A percentile compares a stretch with the other conserved stretches of the same genome.
Evolutionary conservation across 2,113 vertebrate genomes (phyloP).

Genomic region (Triplophysa tibetana): DNA sequence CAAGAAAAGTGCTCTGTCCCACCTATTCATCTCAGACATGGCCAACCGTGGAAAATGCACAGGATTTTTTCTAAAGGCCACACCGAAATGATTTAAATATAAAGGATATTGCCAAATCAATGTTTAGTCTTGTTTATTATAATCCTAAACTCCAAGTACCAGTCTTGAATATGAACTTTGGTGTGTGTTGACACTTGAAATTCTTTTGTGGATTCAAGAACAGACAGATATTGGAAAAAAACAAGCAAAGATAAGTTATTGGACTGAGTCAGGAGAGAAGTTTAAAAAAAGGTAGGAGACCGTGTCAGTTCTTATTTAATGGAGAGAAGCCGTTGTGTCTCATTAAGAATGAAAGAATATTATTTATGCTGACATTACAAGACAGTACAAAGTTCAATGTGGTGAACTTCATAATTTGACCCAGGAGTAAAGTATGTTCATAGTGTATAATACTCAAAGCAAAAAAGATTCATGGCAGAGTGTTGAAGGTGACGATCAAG

Average conservation of each 20-base stretch:
- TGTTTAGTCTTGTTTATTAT: conserved; percentile 11
- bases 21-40: conserved; percentile 2
- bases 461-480: background rate
- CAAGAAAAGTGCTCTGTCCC: background rate
- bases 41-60: background rate
- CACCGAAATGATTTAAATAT: conserved; percentile 25
- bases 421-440: background rate
- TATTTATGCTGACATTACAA: conserved; percentile 12
- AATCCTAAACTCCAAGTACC: conserved; percentile 1
- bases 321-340: conserved; percentile 32
- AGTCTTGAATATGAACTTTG: conserved; percentile 6
- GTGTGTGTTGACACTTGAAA: conserved; percentile 5
- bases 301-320: conserved; percentile 28
- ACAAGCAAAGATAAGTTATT: background rate
- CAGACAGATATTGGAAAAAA: conserved; percentile 5
- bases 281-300: conserved; percentile 5
- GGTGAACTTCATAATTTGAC: conserved; percentile 5
- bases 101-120: conserved; percentile 10
- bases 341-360: conserved; percentile 28
- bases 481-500: background rate
- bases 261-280: background rate
- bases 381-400: conserved; percentile 29
- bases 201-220: conserved; percentile 9
- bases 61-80: background rate
- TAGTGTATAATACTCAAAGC: background rate